Conservation (phyloP, 2,888 invertebrate genomes). For the Pheosia gnoma region DNA sequence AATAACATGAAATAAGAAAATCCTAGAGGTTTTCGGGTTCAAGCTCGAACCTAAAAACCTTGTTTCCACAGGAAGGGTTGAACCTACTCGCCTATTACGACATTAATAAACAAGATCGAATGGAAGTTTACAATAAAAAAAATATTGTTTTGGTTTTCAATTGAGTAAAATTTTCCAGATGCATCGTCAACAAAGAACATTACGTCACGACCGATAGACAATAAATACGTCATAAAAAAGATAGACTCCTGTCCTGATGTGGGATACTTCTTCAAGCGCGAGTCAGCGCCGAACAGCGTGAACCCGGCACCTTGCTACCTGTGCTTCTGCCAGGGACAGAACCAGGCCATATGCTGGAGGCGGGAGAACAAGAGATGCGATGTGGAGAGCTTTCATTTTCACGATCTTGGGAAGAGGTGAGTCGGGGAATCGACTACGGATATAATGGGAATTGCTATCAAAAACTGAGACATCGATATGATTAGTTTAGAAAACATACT, state of each 20-base stretch:
- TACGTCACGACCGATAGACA: constrained; percentile 20
- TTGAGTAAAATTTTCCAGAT: constrained; percentile 34
- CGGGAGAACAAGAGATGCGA: constrained; percentile 55
- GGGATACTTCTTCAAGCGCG: constrained; percentile 60
- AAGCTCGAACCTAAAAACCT: no score
- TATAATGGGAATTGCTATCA: no score
- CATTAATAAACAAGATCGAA: no score
- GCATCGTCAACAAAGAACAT: constrained; percentile 17
- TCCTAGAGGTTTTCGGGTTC: no score
- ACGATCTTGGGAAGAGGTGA: constrained; percentile 47
- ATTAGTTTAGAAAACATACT: no score
- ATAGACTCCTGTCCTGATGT: constrained; percentile 53
- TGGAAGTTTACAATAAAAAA: no score
- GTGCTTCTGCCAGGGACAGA: constrained; percentile 63
- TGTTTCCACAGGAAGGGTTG: no score
- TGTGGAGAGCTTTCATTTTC: constrained; percentile 43
- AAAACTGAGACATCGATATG: no score
- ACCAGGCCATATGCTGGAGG: constrained; percentile 59
- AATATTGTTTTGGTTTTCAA: no score
- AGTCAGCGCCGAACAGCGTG: constrained; percentile 37
- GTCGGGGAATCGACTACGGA: neutral
- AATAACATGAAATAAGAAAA: no score
- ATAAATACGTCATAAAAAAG: constrained; percentile 38
- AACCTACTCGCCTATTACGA: no score
- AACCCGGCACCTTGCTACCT: constrained; percentile 50